Evolutionary conservation across 2,888 invertebrate genomes (phyloP).

Genomic region (Parthenolecanium corni): DNA sequence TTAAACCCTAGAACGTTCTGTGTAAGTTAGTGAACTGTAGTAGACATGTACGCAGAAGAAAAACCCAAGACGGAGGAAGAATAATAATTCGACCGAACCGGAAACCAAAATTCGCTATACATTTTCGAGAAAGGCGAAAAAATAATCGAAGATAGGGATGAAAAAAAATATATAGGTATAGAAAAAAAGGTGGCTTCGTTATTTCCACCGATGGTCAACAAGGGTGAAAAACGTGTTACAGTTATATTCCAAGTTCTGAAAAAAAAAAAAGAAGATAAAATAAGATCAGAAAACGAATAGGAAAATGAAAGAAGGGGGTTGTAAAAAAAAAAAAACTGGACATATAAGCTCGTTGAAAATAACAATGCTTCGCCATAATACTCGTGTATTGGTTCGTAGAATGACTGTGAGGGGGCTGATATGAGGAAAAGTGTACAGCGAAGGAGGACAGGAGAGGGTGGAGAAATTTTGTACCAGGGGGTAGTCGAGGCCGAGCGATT

Average conservation of each 20-base stretch:
- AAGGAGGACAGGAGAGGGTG: not conserved
- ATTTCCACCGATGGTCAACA: not conserved
- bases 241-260: not conserved
- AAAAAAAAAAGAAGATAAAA: too few relatives aligned
- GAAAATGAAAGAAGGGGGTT: not conserved
- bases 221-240: conserved; percentile 4
- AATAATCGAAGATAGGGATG: too few relatives aligned
- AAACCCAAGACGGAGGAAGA: too few relatives aligned
- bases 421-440: not conserved
- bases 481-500: not conserved
- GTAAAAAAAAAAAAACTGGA: not conserved
- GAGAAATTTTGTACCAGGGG: not conserved
- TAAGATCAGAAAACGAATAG: not conserved
- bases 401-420: not conserved
- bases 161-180: too few relatives aligned
- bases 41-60: too few relatives aligned
- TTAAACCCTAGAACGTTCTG: too few relatives aligned
- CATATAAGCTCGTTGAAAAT: conserved; percentile 2
- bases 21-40: too few relatives aligned
- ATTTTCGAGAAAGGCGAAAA: too few relatives aligned
- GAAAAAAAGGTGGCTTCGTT: not conserved
- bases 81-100: too few relatives aligned
- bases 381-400: not conserved
- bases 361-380: conserved; percentile 5
- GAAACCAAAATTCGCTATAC: too few relatives aligned